Evolutionary conservation across 2,888 invertebrate species (phyloP).

Genomic region (Choreutis nemorana): DNA sequence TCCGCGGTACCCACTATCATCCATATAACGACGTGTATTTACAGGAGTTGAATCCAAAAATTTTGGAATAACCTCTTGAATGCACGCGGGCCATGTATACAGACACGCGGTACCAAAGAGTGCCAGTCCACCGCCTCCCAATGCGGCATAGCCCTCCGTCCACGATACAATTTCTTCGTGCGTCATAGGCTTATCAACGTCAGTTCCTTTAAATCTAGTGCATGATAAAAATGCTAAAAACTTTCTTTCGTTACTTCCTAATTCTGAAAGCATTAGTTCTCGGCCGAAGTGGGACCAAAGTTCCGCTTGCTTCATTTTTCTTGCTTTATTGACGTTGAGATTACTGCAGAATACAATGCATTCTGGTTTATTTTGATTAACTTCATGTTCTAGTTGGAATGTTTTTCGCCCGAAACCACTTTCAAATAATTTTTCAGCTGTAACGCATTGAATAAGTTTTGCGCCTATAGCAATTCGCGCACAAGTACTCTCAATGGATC

Average conservation of each 20-base stretch:
- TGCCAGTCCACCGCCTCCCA: conserved; percentile 92
- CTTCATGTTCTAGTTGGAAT: conserved; percentile 77
- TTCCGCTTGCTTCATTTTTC: conserved; percentile 77
- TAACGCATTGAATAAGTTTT: conserved; percentile 83
- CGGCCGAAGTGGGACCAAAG: conserved; percentile 87
- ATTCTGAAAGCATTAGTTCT: conserved; percentile 78
- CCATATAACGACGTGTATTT: conserved; percentile 79
- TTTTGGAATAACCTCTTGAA: conserved; percentile 71
- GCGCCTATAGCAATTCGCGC: conserved; percentile 78
- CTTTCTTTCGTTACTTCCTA: conserved; percentile 75
- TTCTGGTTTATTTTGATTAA: conserved; percentile 62
- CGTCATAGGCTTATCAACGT: conserved; percentile 67
- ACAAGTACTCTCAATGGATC: conserved; percentile 76
- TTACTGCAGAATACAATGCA: conserved; percentile 80
- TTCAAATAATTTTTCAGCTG: conserved; percentile 87
- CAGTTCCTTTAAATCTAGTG: conserved; percentile 77
- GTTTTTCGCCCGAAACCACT: conserved; percentile 81
- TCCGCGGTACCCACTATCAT: conserved; percentile 91
- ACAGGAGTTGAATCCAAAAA: conserved; percentile 66
- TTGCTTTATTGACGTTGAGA: conserved; percentile 74
- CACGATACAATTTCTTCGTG: conserved; percentile 75
- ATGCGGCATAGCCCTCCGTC: conserved; percentile 85
- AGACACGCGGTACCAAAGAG: conserved; percentile 90
- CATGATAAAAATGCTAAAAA: conserved; percentile 91
- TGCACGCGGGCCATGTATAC: conserved; percentile 84